Evolutionary conservation across 2,888 invertebrate species (phyloP), one percentile per base, ranked within the genome.

Genomic region (Zhuqinia jingwanae): DNA sequence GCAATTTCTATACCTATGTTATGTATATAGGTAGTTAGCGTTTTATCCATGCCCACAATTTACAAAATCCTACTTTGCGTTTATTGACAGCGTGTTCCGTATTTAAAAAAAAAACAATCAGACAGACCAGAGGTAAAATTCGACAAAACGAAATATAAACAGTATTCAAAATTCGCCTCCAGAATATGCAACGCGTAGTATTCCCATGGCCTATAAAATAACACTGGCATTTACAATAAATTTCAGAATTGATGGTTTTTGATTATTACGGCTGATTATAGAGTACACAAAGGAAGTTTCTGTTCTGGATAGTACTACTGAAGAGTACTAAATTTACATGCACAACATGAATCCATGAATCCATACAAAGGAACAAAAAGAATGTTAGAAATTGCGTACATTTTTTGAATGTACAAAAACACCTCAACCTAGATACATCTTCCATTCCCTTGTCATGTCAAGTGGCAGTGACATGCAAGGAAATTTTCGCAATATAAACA

Each of bases 171-270:
- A 22, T 42, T 45, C 45, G 45, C 3, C 27, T 75, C 5, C n/a
- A 17, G 6, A 8, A 22, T 47, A 70, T 8, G n/a, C n/a, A n/a
- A n/a, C n/a, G n/a, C n/a, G n/a, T 22, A 45, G 2, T 36, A 20
- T 76, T 76, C 36, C 76, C 76, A 56, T 76, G 76, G 58, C 76
- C 76, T n/a, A n/a, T 76, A 76, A 76, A 76, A 76, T 27, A 42
- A 58, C 42, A 11, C 17, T 13, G 10, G n/a, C 22, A 30, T 17
- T 25, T 25, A 22, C 2, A 13, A 6, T 53, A 53, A 5, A 58
- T 58, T 3, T 25, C 22, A 2, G 25, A 6, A 2, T 25, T 17
- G 10, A 30, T 63, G n/a, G 3, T 5, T 27, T 63, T n/a, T n/a
- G n/a, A n/a, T n/a, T n/a, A n/a, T n/a, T n/a, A n/a, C n/a, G n/a